Evolutionary conservation across 2,113 vertebrate genomes (phyloP).

Genomic region (Formicarius rufipectus): DNA sequence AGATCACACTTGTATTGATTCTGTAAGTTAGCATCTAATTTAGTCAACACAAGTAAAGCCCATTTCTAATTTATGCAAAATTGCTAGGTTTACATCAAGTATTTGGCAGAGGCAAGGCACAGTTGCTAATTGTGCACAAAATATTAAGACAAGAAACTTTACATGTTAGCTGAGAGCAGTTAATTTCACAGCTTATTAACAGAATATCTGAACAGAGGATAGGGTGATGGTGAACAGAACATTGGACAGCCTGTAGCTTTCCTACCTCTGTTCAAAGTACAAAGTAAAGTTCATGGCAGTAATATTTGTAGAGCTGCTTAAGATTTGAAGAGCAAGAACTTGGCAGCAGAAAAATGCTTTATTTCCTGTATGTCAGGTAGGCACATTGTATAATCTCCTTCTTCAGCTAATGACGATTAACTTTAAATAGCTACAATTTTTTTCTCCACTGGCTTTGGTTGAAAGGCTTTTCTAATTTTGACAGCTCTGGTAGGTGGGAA

Average conservation of each 20-base stretch:
- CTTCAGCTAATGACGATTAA: background rate
- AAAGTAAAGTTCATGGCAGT: background rate
- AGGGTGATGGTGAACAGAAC: background rate
- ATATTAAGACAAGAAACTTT: background rate
- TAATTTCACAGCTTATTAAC: background rate
- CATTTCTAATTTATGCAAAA: background rate
- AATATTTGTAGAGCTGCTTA: background rate
- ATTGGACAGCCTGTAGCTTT: background rate
- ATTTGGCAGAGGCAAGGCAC: background rate
- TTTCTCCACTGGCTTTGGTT: background rate
- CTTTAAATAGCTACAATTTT: background rate
- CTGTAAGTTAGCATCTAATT: background rate
- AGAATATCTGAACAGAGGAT: background rate
- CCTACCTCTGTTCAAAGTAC: background rate
- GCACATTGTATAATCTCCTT: background rate
- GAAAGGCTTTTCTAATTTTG: background rate
- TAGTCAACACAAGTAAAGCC: background rate
- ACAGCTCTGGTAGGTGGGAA: background rate
- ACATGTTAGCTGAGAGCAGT: background rate
- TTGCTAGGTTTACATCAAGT: background rate
- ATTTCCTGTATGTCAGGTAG: background rate
- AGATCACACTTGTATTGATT: background rate
- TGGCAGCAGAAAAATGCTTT: background rate
- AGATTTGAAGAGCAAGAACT: background rate
- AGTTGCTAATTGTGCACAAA: background rate